Evolutionary conservation across 2,797 vertebrate species (phyloP).

Genomic region (Sphaeramia orbicularis): DNA sequence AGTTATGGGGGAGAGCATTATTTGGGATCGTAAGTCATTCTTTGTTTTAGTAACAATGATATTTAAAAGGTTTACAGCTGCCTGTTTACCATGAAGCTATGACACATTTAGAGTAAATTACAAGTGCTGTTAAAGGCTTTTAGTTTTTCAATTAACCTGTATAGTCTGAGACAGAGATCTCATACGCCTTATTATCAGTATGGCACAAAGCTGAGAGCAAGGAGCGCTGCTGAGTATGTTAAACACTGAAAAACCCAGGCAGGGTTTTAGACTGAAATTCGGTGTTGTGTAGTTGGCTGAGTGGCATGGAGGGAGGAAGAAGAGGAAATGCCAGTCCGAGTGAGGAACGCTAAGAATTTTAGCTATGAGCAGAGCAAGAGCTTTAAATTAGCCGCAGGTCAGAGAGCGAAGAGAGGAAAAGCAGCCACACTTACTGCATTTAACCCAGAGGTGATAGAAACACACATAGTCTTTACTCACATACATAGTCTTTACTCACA

Average conservation of each 20-base stretch:
- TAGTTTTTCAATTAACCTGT: not conserved
- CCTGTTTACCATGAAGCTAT: no score
- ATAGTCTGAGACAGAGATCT: no score
- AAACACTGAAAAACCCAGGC: not conserved
- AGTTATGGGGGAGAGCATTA: no score
- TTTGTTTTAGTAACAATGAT: no score
- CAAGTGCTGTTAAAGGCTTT: not conserved
- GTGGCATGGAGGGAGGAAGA: conserved; percentile 15
- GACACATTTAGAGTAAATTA: no score
- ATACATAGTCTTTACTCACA: no score
- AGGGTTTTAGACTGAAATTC: not conserved
- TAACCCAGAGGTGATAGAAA: not conserved
- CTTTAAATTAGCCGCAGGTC: conserved; percentile 7
- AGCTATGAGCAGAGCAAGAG: conserved; percentile 6
- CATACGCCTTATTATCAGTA: not conserved
- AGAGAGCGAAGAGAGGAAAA: not conserved
- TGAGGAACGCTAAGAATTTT: conserved; percentile 43
- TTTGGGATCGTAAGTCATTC: no score
- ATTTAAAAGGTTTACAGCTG: no score
- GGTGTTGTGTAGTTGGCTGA: not conserved
- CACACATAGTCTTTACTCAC: no score
- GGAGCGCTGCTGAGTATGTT: not conserved
- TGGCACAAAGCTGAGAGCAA: not conserved
- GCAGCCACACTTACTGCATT: not conserved
- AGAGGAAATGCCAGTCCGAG: conserved; percentile 35